Conservation (phyloP, 2,888 invertebrate genomes). For the Venustoraphidia nigricollis region DNA sequence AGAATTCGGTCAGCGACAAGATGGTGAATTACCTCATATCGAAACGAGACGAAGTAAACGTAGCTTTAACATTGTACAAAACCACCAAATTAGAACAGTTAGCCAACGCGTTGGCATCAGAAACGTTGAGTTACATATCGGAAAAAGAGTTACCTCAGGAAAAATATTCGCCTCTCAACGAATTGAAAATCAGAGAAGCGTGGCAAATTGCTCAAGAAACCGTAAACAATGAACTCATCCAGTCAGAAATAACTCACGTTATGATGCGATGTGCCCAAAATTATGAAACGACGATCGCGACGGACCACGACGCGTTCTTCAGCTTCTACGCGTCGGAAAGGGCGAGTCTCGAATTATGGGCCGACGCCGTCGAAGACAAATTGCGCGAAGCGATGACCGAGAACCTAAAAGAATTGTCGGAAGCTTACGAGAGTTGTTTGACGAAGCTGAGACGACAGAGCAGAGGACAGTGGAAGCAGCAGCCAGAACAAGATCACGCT, state of each 20-base stretch:
- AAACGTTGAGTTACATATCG: constrained; percentile 44
- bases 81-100: constrained; percentile 51
- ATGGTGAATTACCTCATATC: constrained; percentile 26
- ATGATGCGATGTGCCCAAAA: constrained; percentile 52
- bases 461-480: constrained; percentile 27
- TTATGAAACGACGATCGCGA: constrained; percentile 45
- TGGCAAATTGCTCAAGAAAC: constrained; percentile 62
- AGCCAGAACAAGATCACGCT: constrained; percentile 31
- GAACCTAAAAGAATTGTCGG: constrained; percentile 50
- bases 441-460: constrained; percentile 35
- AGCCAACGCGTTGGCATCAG: constrained; percentile 52
- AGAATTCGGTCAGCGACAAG: constrained; percentile 29
- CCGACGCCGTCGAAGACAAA: constrained; percentile 55
- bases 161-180: constrained; percentile 30
- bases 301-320: constrained; percentile 33
- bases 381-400: constrained; percentile 57
- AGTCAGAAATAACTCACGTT: constrained; percentile 61
- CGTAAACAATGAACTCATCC: constrained; percentile 57
- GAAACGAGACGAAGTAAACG: constrained; percentile 44
- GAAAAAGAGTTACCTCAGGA: constrained; percentile 27
- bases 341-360: constrained; percentile 57
- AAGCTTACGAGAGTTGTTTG: constrained; percentile 47
- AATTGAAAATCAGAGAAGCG: constrained; percentile 55
- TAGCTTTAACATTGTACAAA: constrained; percentile 47
- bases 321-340: constrained; percentile 51